phyloP scores from a whole-genome alignment of 2,113 vertebrate species.

The Macrotis lagotis region DNA sequence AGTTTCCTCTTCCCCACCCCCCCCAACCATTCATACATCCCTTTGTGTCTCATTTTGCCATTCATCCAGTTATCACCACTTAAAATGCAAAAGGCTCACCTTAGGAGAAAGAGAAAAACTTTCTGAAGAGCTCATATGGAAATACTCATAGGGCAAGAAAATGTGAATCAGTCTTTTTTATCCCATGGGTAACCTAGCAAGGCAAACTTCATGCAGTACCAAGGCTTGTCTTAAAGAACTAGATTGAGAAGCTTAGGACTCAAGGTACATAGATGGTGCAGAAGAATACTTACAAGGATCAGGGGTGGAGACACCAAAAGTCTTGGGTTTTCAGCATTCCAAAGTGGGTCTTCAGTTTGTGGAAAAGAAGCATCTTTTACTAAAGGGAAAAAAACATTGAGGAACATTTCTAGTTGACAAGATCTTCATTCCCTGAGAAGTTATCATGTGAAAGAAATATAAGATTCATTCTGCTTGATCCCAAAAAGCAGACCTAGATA shows the following conservation, averaged over 20 bases:
- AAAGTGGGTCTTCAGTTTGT: constrained; percentile 72
- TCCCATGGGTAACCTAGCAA: constrained; percentile 27
- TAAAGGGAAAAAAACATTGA: constrained; percentile 71
- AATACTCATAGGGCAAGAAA: constrained; percentile 41
- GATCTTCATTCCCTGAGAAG: not conserved
- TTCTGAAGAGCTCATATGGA: constrained; percentile 12
- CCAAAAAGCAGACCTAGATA: not conserved
- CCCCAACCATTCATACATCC: not conserved
- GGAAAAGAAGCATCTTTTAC: constrained; percentile 82
- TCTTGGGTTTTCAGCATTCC: constrained; percentile 77
- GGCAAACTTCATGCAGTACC: constrained; percentile 33
- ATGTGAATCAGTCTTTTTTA: constrained; percentile 7
- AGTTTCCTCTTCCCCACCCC: not conserved
- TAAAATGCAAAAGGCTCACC: not conserved
- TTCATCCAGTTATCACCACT: not conserved
- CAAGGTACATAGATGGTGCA: not conserved
- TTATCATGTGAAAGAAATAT: not conserved
- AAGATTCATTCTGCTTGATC: not conserved
- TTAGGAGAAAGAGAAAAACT: constrained; percentile 19
- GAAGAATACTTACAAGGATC: constrained; percentile 79
- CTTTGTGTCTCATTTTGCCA: not conserved
- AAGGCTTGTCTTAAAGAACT: constrained; percentile 50
- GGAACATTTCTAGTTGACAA: constrained; percentile 40
- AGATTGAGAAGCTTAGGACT: constrained; percentile 34
- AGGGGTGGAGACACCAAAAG: constrained; percentile 63